These are phyloP conservation scores for Threskiornis aethiopicus DNA, from an alignment of 2,797 vertebrate species.

Conservation along the genomic window DNA sequence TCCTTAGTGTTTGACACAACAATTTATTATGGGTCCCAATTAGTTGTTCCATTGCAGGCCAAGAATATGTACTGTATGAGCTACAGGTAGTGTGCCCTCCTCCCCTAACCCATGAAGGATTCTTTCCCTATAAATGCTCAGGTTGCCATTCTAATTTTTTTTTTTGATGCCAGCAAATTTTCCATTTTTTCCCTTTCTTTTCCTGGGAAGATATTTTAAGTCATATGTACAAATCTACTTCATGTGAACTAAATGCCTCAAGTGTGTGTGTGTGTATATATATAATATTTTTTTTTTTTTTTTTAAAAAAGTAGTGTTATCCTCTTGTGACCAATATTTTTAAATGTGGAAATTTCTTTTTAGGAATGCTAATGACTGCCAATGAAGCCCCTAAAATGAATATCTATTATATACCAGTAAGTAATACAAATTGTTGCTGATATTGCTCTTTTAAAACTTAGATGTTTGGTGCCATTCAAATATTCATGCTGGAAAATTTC, in stretches of 20 bases:
- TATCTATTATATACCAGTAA: slow-evolving; percentile 96
- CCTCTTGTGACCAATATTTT: neutral
- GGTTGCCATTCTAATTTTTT: neutral
- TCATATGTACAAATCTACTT: neutral
- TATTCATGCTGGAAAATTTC: neutral
- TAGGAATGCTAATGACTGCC: slow-evolving; percentile 98
- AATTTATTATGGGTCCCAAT: neutral
- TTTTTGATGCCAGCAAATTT: neutral
- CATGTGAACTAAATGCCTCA: neutral
- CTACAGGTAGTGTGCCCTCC: neutral
- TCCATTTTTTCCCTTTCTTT: neutral
- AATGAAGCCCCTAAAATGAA: slow-evolving; percentile 97
- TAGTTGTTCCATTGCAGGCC: neutral
- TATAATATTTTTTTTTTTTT: too few species aligned
- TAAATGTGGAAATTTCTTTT: slow-evolving; percentile 45
- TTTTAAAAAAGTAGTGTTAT: neutral
- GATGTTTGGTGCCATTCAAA: neutral
- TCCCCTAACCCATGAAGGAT: neutral
- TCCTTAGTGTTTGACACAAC: neutral
- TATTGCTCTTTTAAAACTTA: neutral
- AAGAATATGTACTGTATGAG: neutral
- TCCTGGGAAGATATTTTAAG: neutral
- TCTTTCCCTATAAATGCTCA: neutral
- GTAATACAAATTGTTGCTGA: slow-evolving; percentile 51
- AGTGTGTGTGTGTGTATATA: neutral